These are phyloP conservation scores for Microtus agrestis DNA, from an alignment of 2,797 vertebrate species.

Conservation along the genomic window DNA sequence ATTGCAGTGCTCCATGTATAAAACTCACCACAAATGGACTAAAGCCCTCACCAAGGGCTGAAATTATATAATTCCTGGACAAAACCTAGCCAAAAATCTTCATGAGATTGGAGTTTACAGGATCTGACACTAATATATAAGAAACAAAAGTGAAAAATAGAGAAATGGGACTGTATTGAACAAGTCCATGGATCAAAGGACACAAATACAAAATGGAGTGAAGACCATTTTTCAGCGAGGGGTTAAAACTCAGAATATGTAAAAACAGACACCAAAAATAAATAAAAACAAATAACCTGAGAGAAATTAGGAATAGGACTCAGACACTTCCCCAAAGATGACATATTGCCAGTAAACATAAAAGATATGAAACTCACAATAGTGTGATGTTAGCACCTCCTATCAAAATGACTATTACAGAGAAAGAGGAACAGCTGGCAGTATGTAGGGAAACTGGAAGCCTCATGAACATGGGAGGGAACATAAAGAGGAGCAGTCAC, in stretches of 20 bases:
- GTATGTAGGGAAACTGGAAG: background rate
- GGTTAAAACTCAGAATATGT: background rate
- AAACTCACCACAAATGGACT: conserved; percentile 17
- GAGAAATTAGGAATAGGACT: background rate
- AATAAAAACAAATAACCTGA: background rate
- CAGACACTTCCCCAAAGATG: background rate
- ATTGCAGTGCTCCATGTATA: background rate
- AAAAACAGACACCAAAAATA: background rate
- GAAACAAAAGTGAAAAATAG: background rate
- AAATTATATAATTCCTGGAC: background rate
- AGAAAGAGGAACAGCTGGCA: background rate
- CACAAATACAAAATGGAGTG: background rate
- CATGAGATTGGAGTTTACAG: background rate
- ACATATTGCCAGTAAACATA: background rate
- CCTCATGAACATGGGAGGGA: background rate
- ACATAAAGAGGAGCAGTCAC: background rate
- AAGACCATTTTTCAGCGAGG: background rate
- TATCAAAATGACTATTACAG: background rate
- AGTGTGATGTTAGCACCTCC: background rate
- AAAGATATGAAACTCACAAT: background rate
- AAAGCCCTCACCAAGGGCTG: background rate
- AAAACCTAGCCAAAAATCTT: background rate
- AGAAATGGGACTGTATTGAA: background rate
- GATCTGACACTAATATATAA: background rate
- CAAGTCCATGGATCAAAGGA: background rate